Evolutionary conservation across 2,797 vertebrate genomes (phyloP), one percentile per base, ranked within the genome.

Genomic region (Cossypha niveicapilla): DNA sequence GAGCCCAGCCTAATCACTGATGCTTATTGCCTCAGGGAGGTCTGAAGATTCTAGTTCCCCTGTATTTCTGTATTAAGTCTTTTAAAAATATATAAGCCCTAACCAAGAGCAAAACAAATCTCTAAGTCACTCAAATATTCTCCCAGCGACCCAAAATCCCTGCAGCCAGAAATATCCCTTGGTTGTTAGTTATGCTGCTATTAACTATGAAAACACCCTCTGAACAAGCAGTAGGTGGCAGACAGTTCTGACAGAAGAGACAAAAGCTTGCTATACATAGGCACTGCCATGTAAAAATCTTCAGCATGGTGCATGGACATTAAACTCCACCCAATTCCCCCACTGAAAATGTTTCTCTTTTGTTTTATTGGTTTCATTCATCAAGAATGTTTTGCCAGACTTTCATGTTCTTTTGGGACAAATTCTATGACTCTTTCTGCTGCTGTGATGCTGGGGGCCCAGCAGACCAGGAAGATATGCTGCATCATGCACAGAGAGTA

Each of bases 191-290:
- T 94, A 92, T 86, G 87, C 78, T 72, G 58, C 47, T 96, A 77
- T 91, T 93, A 95, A 90, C 85, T 56, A 73, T 27, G 42, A 86
- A 92, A 94, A 92, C 62, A 86, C 45, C 39, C 62, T 87, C 76
- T 88, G 91, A 94, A 93, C 72, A 93, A 95, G 88, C 81, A 71
- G 94, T 85, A 88, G 70, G 88, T 91, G 84, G 73, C 71, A 96
- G 81, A 65, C 61, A 92, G 68, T 27, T 88, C 61, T 92, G 93
- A 77, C 73, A 75, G 74, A 84, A 63, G 56, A 91, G 45, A 92
- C 79, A 88, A 86, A 94, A 90, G 28, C 66, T 70, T 72, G 50
- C 73, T 92, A 66, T 83, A 74, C 61, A 62, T 70, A 84, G 68
- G 42, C 3, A 3, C 10, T 60, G 70, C 37, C 67, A 66, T 47